Base-by-base conservation (phyloP, 2,888 invertebrate genomes). In the Seladonia tumulorum region DNA sequence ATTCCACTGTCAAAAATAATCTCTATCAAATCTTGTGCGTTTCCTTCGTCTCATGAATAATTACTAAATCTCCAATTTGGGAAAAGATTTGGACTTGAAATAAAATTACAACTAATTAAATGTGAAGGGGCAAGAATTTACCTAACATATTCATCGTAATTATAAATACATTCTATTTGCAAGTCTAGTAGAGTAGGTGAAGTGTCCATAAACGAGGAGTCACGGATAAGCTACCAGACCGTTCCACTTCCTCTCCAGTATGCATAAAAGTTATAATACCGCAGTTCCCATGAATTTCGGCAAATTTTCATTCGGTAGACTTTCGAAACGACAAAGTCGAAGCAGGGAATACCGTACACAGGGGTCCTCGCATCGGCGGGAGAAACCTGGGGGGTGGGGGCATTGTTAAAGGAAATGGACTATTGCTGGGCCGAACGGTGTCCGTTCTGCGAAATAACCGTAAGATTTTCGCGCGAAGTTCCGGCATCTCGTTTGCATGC, bases 401-500 rank as follows among this genome's bases (percentile, higher is more conserved):
- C 25, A 85, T 63, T 76, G 80, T 80, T 71, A 81, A 63, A 22
- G 79, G 39, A 63, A 85, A 89, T 80, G 81, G 71, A 60, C 29
- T 60, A 78, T 79, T 42, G 74, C 42, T 42, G 14, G 66, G 63
- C 60, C 45, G 35, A 49, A 57, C 75, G 49, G 60, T 76, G 83
- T 83, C 79, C 79, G 68, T 87, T 78, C 47, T 39, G 35, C 35
- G 68, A 71, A 85, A 88, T 77, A 86, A 86, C 60, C 75, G 47
- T 79, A 79, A 87, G 71, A 83, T 77, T 76, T 76, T 76, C 76
- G 47, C 70, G 42, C 63, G 63, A 81, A 83, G 66, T 90, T 84
- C 79, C 71, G 76, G 45, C 75, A 82, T 79, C 82, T 72, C 80
- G 76, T 81, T 86, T 66, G 66, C 68, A 82, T 76, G 74, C 29